These are phyloP conservation scores for Phalera bucephala DNA, from an alignment of 2,888 invertebrate genomes.

Conservation along the genomic window DNA sequence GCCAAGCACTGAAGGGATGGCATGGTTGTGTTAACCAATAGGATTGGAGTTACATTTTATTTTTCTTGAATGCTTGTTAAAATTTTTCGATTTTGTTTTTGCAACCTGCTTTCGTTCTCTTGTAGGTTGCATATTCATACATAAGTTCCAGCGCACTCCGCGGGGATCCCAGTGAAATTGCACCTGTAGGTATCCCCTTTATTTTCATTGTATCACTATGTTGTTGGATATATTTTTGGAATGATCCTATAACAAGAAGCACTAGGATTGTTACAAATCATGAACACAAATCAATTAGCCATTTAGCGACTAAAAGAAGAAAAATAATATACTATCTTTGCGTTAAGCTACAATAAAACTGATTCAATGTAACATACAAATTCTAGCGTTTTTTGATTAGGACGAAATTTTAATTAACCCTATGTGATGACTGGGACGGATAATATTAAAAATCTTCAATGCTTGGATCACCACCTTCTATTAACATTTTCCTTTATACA, in stretches of 20 bases:
- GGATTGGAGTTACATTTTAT: slow-evolving; percentile 1
- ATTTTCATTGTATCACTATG: slow-evolving; percentile 46
- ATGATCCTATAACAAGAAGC: slow-evolving; percentile 14
- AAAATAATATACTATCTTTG: too few species aligned
- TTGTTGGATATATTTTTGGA: neutral
- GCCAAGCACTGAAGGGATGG: slow-evolving; percentile 14
- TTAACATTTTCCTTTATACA: slow-evolving; percentile 2
- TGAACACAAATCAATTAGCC: too few species aligned
- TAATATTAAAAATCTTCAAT: slow-evolving; percentile 20
- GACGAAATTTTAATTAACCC: neutral
- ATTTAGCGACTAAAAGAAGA: too few species aligned
- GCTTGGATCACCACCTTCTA: slow-evolving; percentile 27
- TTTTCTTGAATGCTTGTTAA: slow-evolving; percentile 17
- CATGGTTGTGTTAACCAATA: slow-evolving; percentile 39
- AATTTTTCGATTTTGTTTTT: slow-evolving; percentile 65
- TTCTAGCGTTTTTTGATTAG: slow-evolving; percentile 8
- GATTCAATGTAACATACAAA: neutral
- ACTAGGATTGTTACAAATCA: slow-evolving; percentile 10
- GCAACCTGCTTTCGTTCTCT: slow-evolving; percentile 83
- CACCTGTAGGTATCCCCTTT: slow-evolving; percentile 87
- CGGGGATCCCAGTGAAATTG: slow-evolving; percentile 82
- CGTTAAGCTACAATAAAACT: too few species aligned
- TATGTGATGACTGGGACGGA: slow-evolving; percentile 12
- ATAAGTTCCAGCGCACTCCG: slow-evolving; percentile 72
- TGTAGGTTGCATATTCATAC: slow-evolving; percentile 85